Base-by-base conservation (phyloP, 2,888 invertebrate genomes). In the Amphimallon solstitiale region DNA sequence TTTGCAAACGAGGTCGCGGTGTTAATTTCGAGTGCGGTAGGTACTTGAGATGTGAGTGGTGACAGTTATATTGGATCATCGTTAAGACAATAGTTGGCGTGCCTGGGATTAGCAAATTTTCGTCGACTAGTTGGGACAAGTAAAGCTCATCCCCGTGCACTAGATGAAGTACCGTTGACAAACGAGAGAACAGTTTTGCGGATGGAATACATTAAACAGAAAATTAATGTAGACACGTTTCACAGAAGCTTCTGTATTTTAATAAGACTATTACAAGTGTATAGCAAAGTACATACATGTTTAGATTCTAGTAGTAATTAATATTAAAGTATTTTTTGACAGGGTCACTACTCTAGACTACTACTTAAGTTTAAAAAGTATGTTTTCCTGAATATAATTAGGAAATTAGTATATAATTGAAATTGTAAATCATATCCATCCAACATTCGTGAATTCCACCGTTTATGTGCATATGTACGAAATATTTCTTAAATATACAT, bases 21-120 rank as follows among this genome's bases (percentile, higher is more conserved):
- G 38, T 49, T 61, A 61, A 61, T 61, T 61, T 61, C 19, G 12
- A 29, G 37, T n/a, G 15, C n/a, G 21, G 34, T 34, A 60, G 21
- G 49, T 65, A 45, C 63, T 61, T 65, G 68, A 72, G 70, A 71
- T 68, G 70, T 72, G 70, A 71, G 69, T 68, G 52, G 72, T 74
- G 75, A 75, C 75, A 73, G 75, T 75, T 75, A 72, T 74, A 74
- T 76, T 75, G 74, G 75, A 75, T 74, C 72, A 73, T 75, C 75
- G 45, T 66, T 68, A 71, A 74, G 72, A 74, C 73, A 70, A 73
- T 73, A 64, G 70, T 65, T 69, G 69, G 69, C 70, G 66, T 69
- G 66, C 65, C 37, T 71, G 75, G 73, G 74, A 75, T 76, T 76
- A 76, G 76, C 73, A 72, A 75, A 73, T 73, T 68, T 66, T 38